Evolutionary conservation across 2,113 vertebrate species (phyloP).

Genomic region (Octodon degus): DNA sequence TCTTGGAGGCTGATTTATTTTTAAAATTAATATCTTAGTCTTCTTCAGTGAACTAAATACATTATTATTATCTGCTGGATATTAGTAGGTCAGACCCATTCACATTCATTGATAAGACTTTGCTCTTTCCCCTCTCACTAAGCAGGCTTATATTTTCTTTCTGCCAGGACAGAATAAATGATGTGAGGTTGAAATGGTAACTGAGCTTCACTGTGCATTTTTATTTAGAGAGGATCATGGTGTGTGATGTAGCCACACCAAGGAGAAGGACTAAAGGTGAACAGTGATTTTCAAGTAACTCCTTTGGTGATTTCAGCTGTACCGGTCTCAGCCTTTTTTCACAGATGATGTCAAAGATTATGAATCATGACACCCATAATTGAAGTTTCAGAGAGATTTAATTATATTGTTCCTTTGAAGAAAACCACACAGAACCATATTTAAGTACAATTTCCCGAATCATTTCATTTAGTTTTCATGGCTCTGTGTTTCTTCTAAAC

Average conservation of each 20-base stretch:
- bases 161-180: background rate
- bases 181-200: background rate
- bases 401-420: constrained; percentile 74
- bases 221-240: background rate
- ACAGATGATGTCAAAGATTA: constrained; percentile 40
- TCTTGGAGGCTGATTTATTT: background rate
- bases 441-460: constrained; percentile 76
- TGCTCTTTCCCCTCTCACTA: background rate
- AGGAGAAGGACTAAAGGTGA: constrained; percentile 6
- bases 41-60: background rate
- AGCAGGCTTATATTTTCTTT: background rate
- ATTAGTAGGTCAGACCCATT: background rate
- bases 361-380: constrained; percentile 50
- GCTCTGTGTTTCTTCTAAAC: constrained; percentile 65
- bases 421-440: constrained; percentile 63
- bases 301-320: background rate
- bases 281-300: constrained; percentile 44
- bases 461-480: constrained; percentile 71
- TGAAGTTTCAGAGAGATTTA: constrained; percentile 60
- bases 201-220: background rate
- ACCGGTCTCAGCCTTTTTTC: constrained; percentile 44
- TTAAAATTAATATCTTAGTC: background rate
- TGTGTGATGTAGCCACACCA: background rate
- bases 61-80: background rate
- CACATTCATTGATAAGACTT: background rate